phyloP scores from a whole-genome alignment of 2,113 vertebrate genomes.

The Poeciliopsis retropinna region DNA sequence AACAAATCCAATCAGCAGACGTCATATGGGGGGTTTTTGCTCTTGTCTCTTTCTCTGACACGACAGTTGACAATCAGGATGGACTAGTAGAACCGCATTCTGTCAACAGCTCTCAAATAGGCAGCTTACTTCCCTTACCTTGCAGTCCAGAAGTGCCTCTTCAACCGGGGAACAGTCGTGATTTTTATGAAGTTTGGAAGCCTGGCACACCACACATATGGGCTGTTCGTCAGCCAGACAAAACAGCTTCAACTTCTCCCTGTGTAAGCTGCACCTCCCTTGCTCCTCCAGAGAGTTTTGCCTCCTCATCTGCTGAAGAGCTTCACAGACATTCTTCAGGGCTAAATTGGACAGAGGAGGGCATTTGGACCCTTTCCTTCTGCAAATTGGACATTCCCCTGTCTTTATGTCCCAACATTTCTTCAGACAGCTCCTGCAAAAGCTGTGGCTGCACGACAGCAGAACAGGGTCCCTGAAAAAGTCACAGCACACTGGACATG shows the following conservation, averaged over 20 bases:
- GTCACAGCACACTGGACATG: slow-evolving; percentile 77
- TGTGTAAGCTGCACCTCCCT: slow-evolving; percentile 66
- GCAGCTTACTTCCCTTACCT: slow-evolving; percentile 58
- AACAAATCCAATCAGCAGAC: slow-evolving; percentile 11
- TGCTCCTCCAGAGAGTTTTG: slow-evolving; percentile 36
- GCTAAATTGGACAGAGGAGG: slow-evolving; percentile 73
- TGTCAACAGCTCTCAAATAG: slow-evolving; percentile 10
- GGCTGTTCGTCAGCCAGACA: slow-evolving; percentile 75
- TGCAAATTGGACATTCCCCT: slow-evolving; percentile 72
- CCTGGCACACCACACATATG: slow-evolving; percentile 78
- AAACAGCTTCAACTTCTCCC: slow-evolving; percentile 77
- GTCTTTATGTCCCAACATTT: slow-evolving; percentile 60
- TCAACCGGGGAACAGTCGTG: slow-evolving; percentile 72
- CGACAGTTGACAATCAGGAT: not conserved
- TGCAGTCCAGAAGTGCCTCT: slow-evolving; percentile 73
- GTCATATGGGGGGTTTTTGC: slow-evolving; percentile 1
- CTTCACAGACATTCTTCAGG: slow-evolving; percentile 78
- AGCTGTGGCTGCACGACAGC: slow-evolving; percentile 77
- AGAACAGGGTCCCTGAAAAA: slow-evolving; percentile 68
- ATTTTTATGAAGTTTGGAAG: slow-evolving; percentile 72
- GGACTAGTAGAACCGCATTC: slow-evolving; percentile 59
- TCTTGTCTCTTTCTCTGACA: not conserved
- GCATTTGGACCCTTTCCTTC: slow-evolving; percentile 65
- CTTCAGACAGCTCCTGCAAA: slow-evolving; percentile 71
- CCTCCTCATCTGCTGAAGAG: slow-evolving; percentile 54